Evolutionary conservation across 2,113 vertebrate genomes (phyloP).

Genomic region (Grallaria varia): DNA sequence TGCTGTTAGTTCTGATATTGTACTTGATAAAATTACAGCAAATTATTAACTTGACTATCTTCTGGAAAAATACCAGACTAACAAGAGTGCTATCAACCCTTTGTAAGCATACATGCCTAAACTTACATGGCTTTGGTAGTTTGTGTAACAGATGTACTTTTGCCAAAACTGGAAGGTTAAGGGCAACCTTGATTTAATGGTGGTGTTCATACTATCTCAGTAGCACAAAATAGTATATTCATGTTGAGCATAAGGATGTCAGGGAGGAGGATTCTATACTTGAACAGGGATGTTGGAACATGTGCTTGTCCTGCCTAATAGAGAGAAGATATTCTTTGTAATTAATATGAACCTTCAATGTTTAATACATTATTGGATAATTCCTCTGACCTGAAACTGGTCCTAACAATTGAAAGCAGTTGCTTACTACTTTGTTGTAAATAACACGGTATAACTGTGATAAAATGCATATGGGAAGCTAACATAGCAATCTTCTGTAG

Average conservation of each 20-base stretch:
- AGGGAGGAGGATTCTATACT: neutral
- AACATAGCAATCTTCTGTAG: neutral
- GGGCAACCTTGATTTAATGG: neutral
- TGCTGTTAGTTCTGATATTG: neutral
- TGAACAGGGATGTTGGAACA: neutral
- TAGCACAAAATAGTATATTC: neutral
- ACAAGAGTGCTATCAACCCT: neutral
- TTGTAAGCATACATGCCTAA: neutral
- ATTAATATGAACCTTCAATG: neutral
- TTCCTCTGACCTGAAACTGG: neutral
- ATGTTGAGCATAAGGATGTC: neutral
- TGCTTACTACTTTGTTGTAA: neutral
- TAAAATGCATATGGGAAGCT: neutral
- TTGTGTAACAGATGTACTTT: neutral
- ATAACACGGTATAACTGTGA: neutral
- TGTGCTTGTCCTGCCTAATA: neutral
- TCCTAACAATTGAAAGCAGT: neutral
- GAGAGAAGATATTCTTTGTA: neutral
- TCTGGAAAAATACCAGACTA: neutral
- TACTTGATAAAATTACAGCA: neutral
- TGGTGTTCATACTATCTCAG: neutral
- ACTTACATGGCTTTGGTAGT: neutral
- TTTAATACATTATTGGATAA: neutral
- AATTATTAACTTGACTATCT: neutral
- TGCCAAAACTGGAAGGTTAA: neutral